These are phyloP conservation scores for Rhincodon typus DNA, from an alignment of 2,797 vertebrate species.

Conservation along the genomic window DNA sequence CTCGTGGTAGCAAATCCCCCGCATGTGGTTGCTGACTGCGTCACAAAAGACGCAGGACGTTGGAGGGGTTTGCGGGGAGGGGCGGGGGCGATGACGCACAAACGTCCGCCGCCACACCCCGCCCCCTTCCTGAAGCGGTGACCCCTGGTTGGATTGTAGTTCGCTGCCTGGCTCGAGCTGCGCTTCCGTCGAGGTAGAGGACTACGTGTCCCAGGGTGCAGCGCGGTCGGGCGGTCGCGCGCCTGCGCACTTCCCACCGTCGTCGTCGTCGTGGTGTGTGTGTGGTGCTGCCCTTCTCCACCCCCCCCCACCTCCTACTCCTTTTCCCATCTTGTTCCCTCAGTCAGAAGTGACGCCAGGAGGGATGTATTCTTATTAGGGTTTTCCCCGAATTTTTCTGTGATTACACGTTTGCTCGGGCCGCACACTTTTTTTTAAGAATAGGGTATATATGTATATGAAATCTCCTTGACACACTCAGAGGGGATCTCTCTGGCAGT, in stretches of 20 bases:
- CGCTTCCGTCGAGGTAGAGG: neutral
- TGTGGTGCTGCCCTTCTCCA: neutral
- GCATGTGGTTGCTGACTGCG: neutral
- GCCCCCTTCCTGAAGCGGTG: neutral
- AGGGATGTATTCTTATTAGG: conserved; percentile 12
- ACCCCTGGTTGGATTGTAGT: neutral
- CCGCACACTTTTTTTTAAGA: neutral
- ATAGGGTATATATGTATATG: neutral
- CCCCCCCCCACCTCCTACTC: neutral
- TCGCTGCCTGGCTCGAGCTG: neutral
- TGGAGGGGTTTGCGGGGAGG: no score
- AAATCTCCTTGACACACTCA: neutral
- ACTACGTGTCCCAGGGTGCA: neutral
- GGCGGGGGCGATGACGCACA: neutral
- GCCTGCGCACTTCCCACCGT: neutral
- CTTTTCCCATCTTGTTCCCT: conserved; percentile 19
- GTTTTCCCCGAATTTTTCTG: conserved; percentile 29
- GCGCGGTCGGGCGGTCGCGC: neutral
- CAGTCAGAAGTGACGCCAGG: conserved; percentile 25
- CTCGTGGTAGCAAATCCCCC: neutral
- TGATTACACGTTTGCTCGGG: conserved; percentile 6
- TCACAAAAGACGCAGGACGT: neutral
- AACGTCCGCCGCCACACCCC: no score
- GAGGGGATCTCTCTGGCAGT: neutral
- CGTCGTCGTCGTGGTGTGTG: neutral